Evolutionary conservation across 2,113 vertebrate genomes (phyloP), one percentile per base, ranked within the genome.

Genomic region (Epinephelus moara): DNA sequence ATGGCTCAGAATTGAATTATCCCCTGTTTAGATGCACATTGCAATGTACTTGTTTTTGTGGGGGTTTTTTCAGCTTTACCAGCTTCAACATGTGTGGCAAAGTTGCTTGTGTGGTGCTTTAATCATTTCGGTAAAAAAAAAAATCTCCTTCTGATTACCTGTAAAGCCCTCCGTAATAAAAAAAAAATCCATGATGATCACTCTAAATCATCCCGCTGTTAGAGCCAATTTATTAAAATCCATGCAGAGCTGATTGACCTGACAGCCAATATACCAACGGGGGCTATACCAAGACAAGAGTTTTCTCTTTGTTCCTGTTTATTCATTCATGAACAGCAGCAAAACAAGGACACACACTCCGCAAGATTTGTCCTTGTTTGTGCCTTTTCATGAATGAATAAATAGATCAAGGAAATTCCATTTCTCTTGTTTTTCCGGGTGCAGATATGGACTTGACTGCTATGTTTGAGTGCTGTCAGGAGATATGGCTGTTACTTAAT

Each of bases 371-470:
- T 92, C 91, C 91, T 93, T 91, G 92, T 92, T 91, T 91, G 85
- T 81, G 91, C 69, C 78, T 88, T 89, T 92, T 90, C 86, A 89
- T 91, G 91, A 92, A 91, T 91, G 88, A 90, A 86, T 91, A 92
- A 93, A 68, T 68, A 91, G 82, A 93, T 85, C 55, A 66, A 80
- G 89, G 87, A 88, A 89, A 89, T 83, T 82, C 86, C 78, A 68
- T 82, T 84, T 80, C 75, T 81, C 42, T 45, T 67, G 49, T 67
- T 84, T 84, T 71, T 40, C 19, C 4, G 1, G 8, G 56, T 70
- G 61, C 50, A 72, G 72, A 73, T 14, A 70, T 76, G 71, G 71
- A 84, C 71, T 64, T 19, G 76, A 37, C 70, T 69, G 78, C 73
- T 85, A 75, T 75, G 83, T 89, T 70, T 52, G 78, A 87, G 64